Evolutionary conservation across 2,113 vertebrate species (phyloP).

Genomic region (Arizona elegans): DNA sequence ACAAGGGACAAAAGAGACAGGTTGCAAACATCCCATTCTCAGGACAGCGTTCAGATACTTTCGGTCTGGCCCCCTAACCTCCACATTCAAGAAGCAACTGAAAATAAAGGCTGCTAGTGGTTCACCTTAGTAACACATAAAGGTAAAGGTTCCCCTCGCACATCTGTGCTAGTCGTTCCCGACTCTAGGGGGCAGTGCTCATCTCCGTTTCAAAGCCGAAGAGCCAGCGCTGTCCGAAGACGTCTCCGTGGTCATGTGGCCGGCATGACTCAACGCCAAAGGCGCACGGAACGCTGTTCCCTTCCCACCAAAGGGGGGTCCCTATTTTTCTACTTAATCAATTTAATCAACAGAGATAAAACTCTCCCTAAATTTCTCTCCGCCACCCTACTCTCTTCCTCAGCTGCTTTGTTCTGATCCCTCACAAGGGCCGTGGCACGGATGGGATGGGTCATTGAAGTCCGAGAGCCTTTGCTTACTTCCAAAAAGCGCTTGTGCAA

Average conservation of each 20-base stretch:
- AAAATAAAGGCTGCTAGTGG: not conserved
- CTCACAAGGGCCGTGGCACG: not conserved
- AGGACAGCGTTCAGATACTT: not conserved
- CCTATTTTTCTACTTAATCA: no score
- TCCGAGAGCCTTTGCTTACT: slow-evolving; percentile 61
- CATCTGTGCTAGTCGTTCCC: no score
- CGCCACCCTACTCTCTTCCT: not conserved
- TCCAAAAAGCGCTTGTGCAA: slow-evolving; percentile 90
- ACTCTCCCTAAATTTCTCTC: not conserved
- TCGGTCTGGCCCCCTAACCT: accelerated
- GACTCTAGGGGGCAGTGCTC: no score
- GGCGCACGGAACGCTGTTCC: no score
- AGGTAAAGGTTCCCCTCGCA: no score
- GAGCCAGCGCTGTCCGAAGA: no score
- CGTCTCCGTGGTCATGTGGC: no score
- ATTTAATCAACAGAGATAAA: not conserved
- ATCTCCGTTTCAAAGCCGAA: no score
- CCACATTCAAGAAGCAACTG: not conserved
- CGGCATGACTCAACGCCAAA: no score
- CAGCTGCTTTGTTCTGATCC: not conserved
- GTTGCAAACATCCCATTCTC: accelerated
- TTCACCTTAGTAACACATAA: not conserved
- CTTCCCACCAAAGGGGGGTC: no score
- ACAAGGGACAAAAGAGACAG: not conserved
- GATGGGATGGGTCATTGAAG: accelerated